phyloP scores from a whole-genome alignment of 2,797 vertebrate genomes.

The Propithecus deckenii region DNA sequence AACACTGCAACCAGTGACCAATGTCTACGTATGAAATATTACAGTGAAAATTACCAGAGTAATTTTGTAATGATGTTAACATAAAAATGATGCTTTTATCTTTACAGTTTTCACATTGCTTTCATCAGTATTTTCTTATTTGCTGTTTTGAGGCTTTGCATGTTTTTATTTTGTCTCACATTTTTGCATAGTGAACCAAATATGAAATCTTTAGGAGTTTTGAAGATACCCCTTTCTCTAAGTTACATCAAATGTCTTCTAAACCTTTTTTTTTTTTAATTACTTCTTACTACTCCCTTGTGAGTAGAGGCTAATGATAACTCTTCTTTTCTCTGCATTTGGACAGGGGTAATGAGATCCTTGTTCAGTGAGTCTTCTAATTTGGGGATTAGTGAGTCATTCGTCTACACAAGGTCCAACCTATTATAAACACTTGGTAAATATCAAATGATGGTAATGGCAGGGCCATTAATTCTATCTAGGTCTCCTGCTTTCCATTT shows the following conservation, averaged over 20 bases:
- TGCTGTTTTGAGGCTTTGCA: background rate
- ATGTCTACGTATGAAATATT: background rate
- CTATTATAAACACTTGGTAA: background rate
- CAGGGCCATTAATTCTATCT: background rate
- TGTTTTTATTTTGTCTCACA: background rate
- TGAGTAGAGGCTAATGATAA: background rate
- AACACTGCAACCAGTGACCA: background rate
- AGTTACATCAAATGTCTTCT: constrained; percentile 16
- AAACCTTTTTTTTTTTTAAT: background rate
- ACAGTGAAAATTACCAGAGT: background rate
- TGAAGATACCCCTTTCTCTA: background rate
- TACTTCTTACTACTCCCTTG: background rate
- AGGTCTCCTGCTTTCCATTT: constrained; percentile 12
- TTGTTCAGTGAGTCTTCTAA: constrained; percentile 11
- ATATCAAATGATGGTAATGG: background rate
- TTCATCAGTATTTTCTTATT: constrained; percentile 23
- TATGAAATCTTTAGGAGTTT: background rate
- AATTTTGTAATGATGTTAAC: constrained; percentile 21
- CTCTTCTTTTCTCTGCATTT: background rate
- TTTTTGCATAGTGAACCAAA: constrained; percentile 45
- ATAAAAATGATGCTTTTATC: background rate
- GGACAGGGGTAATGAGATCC: background rate
- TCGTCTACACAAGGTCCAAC: background rate
- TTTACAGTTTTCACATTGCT: constrained; percentile 1
- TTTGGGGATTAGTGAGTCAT: constrained; percentile 33